Conservation (phyloP, 2,888 invertebrate species). For the Sympetrum striolatum region DNA sequence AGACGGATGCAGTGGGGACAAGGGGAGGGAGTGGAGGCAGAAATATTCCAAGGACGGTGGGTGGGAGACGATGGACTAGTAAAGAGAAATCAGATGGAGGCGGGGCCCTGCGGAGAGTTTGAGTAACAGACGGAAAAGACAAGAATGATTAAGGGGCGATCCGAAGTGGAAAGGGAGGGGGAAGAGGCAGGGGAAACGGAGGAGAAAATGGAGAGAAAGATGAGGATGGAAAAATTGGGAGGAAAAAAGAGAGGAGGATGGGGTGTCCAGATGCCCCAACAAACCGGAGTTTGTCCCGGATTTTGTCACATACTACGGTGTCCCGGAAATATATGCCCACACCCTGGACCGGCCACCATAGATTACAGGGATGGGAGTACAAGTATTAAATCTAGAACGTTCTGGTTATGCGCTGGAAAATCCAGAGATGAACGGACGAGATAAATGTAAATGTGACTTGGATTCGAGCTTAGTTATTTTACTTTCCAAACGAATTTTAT, state of each 20-base stretch:
- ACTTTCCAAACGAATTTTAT: no score
- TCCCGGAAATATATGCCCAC: no score
- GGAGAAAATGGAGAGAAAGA: not conserved
- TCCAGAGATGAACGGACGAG: no score
- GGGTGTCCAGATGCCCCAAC: not conserved
- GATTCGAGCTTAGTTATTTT: no score
- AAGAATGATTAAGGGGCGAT: constrained; percentile 31
- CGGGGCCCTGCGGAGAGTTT: not conserved
- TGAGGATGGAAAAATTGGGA: not conserved
- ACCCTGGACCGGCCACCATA: no score
- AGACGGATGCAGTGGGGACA: constrained; percentile 43
- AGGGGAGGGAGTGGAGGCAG: not conserved
- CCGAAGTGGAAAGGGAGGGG: not conserved
- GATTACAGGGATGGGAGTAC: no score
- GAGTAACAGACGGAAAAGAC: not conserved
- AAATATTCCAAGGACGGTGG: constrained; percentile 36
- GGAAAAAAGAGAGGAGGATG: not conserved
- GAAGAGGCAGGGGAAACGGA: not conserved
- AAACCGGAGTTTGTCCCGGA: no score
- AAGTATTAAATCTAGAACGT: no score
- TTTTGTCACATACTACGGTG: no score
- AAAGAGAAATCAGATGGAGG: not conserved
- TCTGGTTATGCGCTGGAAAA: no score
- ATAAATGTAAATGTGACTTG: no score
- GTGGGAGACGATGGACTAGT: not conserved